Conservation (phyloP, 2,888 invertebrate species). For the Drosophila tripunctata region DNA sequence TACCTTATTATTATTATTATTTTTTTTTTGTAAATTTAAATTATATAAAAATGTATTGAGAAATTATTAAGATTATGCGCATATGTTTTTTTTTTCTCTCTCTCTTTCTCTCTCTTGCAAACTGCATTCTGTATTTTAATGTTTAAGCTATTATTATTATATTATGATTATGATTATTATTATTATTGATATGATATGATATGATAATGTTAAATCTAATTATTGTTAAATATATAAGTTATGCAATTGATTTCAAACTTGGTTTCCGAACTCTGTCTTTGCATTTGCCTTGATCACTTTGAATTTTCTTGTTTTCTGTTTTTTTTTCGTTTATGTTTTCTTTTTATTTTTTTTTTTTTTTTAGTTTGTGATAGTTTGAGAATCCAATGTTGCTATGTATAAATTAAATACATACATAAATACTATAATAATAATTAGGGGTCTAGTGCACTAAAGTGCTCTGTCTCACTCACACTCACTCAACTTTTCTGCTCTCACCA, state of each 20-base stretch:
- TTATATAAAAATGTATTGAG: slow-evolving; percentile 7
- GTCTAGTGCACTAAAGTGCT: slow-evolving; percentile 25
- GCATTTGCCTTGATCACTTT: slow-evolving; percentile 37
- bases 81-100: slow-evolving; percentile 23
- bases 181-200: slow-evolving; percentile 43
- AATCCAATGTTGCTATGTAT: slow-evolving; percentile 51
- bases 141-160: slow-evolving; percentile 70
- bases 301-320: slow-evolving; percentile 9
- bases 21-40: slow-evolving; percentile 12
- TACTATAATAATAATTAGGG: slow-evolving; percentile 33
- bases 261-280: slow-evolving; percentile 8
- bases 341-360: slow-evolving; percentile 1
- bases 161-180: slow-evolving; percentile 53
- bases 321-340: not conserved
- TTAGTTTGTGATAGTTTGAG: slow-evolving; percentile 31
- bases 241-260: slow-evolving; percentile 54
- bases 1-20: not conserved
- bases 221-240: slow-evolving; percentile 78
- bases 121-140: slow-evolving; percentile 76
- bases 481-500: slow-evolving; percentile 23
- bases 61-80: slow-evolving; percentile 16
- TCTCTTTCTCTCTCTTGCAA: slow-evolving; percentile 52
- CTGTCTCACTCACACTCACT: slow-evolving; percentile 3
- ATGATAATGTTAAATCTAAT: slow-evolving; percentile 48
- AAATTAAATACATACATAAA: slow-evolving; percentile 10